Evolutionary conservation across 2,797 vertebrate species (phyloP), one percentile per base, ranked within the genome.

Genomic region (Sebastes flavidus): DNA sequence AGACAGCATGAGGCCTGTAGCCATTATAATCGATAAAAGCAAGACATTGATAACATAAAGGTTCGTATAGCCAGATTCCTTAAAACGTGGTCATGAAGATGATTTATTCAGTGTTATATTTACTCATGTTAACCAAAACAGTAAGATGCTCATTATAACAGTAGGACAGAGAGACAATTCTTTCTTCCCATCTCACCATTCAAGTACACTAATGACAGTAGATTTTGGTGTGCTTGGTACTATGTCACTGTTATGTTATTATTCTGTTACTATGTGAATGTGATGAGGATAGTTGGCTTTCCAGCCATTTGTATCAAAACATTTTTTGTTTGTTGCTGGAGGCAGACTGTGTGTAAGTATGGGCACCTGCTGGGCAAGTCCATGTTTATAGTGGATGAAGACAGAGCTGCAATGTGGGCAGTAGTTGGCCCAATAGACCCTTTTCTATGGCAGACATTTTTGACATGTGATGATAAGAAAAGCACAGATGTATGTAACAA

Each of bases 1-100:
- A 9, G 14, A 56, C 56, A 56, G 0, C 16, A 70, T 38, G 18
- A 72, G 86, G 87, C 85, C 78, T 82, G 30, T 1, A 72, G 25
- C 6, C 6, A 20, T 67, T 30, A 22, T 11, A 12, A 75, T 22
- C 4, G 8, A 29, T 22, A 49, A 12, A 22, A 30, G 18, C 14
- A 2, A 52, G 30, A 29, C 11, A 46, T 4, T 29, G 34, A 30
- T 27, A 1, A 46, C 4, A 34, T 2, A 6, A 13, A 42, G 7
- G 24, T 6, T 55, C 1, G 7, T 27, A 3, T 12, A 25, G 7
- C 12, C 30, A 11, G 16, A 20, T 66, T 2, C 6, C 8, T 36
- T 42, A 16, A 46, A 68, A 36, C 1, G 1, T 20, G 34, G 14
- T 12, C 30, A 46, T 13, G 2, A 38, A 16, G 12, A 34, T 5